Conservation (phyloP, 2,888 invertebrate species). For the Rutpela maculata region DNA sequence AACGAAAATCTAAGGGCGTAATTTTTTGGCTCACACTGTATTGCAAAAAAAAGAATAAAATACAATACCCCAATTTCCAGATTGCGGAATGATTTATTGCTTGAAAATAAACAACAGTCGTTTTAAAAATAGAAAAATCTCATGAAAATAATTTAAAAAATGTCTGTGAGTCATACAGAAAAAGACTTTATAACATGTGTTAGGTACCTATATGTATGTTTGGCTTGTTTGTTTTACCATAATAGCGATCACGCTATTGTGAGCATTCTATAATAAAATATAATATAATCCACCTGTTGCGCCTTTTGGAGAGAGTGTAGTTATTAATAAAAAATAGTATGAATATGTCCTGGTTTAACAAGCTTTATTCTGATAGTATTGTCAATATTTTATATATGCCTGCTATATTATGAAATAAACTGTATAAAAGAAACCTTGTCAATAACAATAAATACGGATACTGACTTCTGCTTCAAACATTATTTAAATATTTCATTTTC, state of each 20-base stretch:
- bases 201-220: background rate
- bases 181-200: background rate
- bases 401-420: background rate
- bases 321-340: slow-evolving; percentile 44
- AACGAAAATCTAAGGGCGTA: no score
- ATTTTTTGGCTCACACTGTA: no score
- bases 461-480: no score
- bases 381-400: background rate
- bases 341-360: slow-evolving; percentile 55
- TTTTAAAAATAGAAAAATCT: background rate
- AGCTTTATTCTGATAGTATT: slow-evolving; percentile 33
- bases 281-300: slow-evolving; percentile 50
- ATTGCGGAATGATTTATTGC: no score
- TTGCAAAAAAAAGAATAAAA: background rate
- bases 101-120: background rate
- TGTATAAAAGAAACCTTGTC: background rate
- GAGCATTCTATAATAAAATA: slow-evolving; percentile 44
- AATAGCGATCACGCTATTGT: slow-evolving; percentile 20
- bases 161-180: background rate
- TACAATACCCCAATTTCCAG: background rate
- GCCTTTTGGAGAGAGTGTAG: slow-evolving; percentile 28
- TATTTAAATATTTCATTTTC: no score
- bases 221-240: background rate
- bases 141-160: background rate
- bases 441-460: no score